Conservation (phyloP, 2,888 invertebrate genomes). For the Rhagonycha fulva region DNA sequence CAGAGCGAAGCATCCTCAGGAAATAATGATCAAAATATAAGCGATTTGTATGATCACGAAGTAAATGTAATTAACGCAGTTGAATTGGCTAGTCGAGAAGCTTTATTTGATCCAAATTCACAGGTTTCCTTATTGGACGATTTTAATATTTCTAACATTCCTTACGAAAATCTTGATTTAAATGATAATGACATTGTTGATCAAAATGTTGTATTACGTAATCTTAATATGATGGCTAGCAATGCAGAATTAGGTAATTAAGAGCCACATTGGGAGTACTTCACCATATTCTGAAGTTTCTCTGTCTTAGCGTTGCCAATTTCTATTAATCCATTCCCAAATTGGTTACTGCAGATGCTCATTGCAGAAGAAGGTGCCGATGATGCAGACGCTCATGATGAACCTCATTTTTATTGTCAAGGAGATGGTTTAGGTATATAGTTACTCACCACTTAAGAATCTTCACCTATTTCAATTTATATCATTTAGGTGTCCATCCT, state of each 20-base stretch:
- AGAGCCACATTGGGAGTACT: background rate
- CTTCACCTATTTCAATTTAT: background rate
- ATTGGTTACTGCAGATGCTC: constrained; percentile 51
- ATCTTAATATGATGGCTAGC: background rate
- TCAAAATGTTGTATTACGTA: background rate
- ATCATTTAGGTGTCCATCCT: constrained; percentile 49
- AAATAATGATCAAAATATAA: constrained; percentile 18
- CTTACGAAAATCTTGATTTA: constrained; percentile 1
- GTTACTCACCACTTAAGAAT: background rate
- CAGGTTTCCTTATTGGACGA: constrained; percentile 49
- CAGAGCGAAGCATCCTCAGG: background rate
- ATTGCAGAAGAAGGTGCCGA: constrained; percentile 36
- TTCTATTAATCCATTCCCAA: constrained; percentile 46
- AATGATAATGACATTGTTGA: background rate
- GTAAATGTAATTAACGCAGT: constrained; percentile 22
- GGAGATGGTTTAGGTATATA: constrained; percentile 53
- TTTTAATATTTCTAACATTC: constrained; percentile 39
- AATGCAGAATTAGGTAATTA: background rate
- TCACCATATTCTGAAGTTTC: background rate
- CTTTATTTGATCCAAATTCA: constrained; percentile 51
- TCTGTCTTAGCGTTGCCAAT: constrained; percentile 20
- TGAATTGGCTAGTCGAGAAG: constrained; percentile 48
- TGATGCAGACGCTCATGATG: constrained; percentile 40
- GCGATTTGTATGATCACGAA: background rate
- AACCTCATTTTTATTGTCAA: constrained; percentile 53